Conservation (phyloP, 2,888 invertebrate genomes). For the Alviniconcha strummeri region DNA sequence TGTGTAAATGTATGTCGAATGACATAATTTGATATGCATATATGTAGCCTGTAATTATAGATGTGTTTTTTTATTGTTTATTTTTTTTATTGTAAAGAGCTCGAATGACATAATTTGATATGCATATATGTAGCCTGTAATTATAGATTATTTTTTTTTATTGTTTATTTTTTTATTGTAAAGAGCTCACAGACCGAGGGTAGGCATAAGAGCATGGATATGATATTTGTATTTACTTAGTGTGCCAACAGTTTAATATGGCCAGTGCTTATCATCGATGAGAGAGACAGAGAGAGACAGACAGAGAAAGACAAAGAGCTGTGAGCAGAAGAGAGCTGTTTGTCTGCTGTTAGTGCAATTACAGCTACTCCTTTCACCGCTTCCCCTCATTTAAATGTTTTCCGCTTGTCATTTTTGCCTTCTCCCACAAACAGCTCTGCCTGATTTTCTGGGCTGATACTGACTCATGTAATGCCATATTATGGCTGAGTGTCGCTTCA, state of each 20-base stretch:
- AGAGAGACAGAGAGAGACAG: constrained; percentile 13
- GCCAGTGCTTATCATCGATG: neutral
- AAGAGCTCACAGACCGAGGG: neutral
- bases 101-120: neutral
- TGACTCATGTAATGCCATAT: too few species aligned
- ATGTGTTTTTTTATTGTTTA: neutral
- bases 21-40: neutral
- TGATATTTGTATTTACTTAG: neutral
- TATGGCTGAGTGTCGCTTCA: too few species aligned
- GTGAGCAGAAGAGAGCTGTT: too few species aligned
- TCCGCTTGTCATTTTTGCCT: too few species aligned
- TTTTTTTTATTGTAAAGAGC: too few species aligned
- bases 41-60: neutral
- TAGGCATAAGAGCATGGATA: neutral
- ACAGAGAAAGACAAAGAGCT: constrained; percentile 1
- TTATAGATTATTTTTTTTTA: neutral
- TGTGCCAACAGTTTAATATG: too few species aligned
- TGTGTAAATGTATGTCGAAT: too few species aligned
- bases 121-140: neutral
- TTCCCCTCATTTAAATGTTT: too few species aligned
- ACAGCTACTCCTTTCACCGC: too few species aligned
- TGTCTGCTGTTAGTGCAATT: too few species aligned
- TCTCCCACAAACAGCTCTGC: too few species aligned
- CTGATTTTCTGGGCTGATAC: too few species aligned
- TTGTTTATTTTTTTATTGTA: neutral